Evolutionary conservation across 2,888 invertebrate genomes (phyloP), one percentile per base, ranked within the genome.

Genomic region (Flabesymbios commensalis): DNA sequence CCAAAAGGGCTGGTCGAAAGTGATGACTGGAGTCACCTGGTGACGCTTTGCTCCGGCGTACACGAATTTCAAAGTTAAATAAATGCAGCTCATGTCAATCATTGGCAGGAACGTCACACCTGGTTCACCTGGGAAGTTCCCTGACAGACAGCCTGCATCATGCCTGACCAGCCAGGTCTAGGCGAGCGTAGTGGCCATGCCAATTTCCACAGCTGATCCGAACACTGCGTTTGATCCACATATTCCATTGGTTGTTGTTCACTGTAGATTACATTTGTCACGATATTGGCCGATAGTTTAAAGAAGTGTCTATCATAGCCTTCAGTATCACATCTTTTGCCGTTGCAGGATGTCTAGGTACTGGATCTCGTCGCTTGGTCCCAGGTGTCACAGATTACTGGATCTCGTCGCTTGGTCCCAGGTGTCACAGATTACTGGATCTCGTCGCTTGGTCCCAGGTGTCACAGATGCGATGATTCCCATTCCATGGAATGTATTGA

Each of bases 81-180:
- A 67, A 2, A 70, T 64, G 43, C 72, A 72, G 0, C 65, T 55
- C 22, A 71, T 52, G 42, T 72, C 71, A 7, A 69, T 68, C 62
- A 72, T 69, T 5, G 70, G 69, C 29, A 70, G 48, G 51, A 70
- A 72, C 1, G 32, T 48, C 7, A 72, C 39, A n/a, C 59, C 45
- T 32, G 68, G 1, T 59, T 68, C 60, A 4, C 70, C 72, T 29
- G 67, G 69, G 45, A 65, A 59, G 41, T 43, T 17, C 63, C 69
- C 1, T 57, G 51, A 22, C 42, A 22, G 5, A 53, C 39, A 19
- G 22, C 5, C 53, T 53, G 53, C 53, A 53, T 53, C 14, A 36
- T 14, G 5, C 53, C 53, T 10, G 53, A 53, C 53, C 53, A 53
- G 5, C 19, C 36, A 10, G 53, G 53, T 22, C 36, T 53, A 14